Base-by-base conservation (phyloP, 2,797 vertebrate genomes). In the Rhinophrynus dorsalis region DNA sequence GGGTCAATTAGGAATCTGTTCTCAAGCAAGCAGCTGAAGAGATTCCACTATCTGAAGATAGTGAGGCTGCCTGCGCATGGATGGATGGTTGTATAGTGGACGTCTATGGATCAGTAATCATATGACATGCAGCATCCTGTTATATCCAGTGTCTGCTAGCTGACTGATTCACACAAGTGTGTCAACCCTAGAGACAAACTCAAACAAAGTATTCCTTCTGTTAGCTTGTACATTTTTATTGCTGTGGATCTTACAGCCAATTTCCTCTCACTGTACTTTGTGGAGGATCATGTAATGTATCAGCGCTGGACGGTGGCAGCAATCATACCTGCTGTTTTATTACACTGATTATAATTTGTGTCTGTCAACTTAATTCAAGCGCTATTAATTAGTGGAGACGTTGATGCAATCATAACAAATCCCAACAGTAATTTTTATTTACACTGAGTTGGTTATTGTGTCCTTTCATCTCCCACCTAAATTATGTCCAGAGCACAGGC, bases 111-210 rank as follows among this genome's bases (percentile, higher is more conserved):
- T 62, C 62, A 67, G 37, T 24, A 40, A 62, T 67, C 61, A 71
- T 55, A 61, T 70, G 67, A 65, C 47, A 48, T 42, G 48, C 58
- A 56, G 33, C 62, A 75, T 72, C 50, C 74, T 63, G 63, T 67
- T 71, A 32, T 35, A 42, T 58, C 74, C 51, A 51, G 33, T 7
- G 45, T 55, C 47, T 33, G 35, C 40, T 66, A 26, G 48, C 56
- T 50, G 58, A 56, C 55, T 50, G 51, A 56, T 54, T 17, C 30
- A 55, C 37, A 40, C 37, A 44, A 57, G 63, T 42, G 58, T 37
- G 52, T 56, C 32, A 63, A 48, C 57, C 65, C 42, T 66, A 48
- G 45, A 67, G 74, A 76, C 55, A 23, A 76, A 52, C 32, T 71
- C 62, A 67, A 61, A 62, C 38, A 57, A 52, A 52, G 24, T 48